Base-by-base conservation (phyloP, 2,113 vertebrate species). In the Hippocampus abdominalis region DNA sequence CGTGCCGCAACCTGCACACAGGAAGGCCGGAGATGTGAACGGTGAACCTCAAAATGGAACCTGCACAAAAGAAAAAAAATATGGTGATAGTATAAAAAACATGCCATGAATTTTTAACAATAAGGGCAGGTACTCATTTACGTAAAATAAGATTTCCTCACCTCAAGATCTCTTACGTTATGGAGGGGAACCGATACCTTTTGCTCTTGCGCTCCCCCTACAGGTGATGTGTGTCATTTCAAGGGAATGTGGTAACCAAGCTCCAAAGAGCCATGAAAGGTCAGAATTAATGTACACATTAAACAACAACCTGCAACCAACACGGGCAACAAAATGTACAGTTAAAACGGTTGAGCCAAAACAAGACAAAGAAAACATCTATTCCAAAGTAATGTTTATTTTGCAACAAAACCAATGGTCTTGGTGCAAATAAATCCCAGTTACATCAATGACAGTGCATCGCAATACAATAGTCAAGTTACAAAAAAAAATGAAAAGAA, bases 371-470 rank as follows among this genome's bases (percentile, higher is more conserved):
- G 11, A 53, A 36, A 23, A 2, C 8, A 20, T 66, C 15, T 79
- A 72, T 81, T 83, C 82, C 78, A 88, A 85, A 83, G 77, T 80
- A 71, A 71, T 74, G 25, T 91, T 91, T 90, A 90, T 89, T 85
- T 86, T 86, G 78, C 87, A 89, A 80, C 84, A 65, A 75, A 61
- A 78, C 44, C 80, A 82, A 76, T 82, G 66, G 66, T 68, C 46
- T 76, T 68, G 84, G 83, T 81, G 80, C 83, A 81, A 86, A 83
- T 82, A 65, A 77, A 79, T 85, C 82, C 84, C 83, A 86, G 65
- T 82, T 78, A 87, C 82, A 90, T 79, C 79, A 80, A 69, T 78
- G 80, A 84, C 87, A 87, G 86, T 90, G 87, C 78, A 88, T 87
- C 74, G 88, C 79, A 78, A 65, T 71, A 82, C 79, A 73, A 86